Percentiles rank a stretch among this genome's conserved stretches.
Conservation (phyloP, 2,113 vertebrate genomes). For the Sprattus sprattus region DNA sequence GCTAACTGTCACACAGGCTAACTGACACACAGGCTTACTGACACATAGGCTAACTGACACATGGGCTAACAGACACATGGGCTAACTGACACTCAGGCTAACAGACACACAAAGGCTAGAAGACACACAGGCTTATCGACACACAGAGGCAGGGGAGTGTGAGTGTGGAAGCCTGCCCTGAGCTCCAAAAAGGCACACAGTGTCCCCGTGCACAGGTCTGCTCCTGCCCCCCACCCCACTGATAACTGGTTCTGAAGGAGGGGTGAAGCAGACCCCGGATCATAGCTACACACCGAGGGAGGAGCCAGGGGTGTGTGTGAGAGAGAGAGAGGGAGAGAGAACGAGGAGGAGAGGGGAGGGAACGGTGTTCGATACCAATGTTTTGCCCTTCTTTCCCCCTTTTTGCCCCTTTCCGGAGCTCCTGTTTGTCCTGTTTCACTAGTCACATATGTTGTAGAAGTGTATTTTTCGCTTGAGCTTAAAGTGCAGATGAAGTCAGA, state of each 20-base stretch:
- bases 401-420: not conserved
- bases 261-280: not conserved
- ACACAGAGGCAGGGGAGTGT: not conserved
- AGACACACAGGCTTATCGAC: not conserved
- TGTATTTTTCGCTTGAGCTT: too few relatives aligned
- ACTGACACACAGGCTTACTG: too few relatives aligned
- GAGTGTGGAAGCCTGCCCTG: not conserved
- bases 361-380: not conserved
- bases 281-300: not conserved
- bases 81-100: not conserved
- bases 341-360: not conserved
- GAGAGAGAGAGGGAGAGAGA: not conserved
- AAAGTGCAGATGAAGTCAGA: not conserved
- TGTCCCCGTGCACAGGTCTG: not conserved
- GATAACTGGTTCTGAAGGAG: not conserved
- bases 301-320: not conserved
- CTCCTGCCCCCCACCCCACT: not conserved
- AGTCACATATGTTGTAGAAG: not conserved
- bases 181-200: not conserved
- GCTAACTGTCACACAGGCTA: too few relatives aligned
- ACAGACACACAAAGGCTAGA: not conserved
- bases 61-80: not conserved
- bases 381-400: not conserved
- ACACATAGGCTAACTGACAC: not conserved
- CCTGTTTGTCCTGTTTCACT: not conserved